Base-by-base conservation (phyloP, 2,888 invertebrate genomes). In the Hydroisotoma schaefferi region DNA sequence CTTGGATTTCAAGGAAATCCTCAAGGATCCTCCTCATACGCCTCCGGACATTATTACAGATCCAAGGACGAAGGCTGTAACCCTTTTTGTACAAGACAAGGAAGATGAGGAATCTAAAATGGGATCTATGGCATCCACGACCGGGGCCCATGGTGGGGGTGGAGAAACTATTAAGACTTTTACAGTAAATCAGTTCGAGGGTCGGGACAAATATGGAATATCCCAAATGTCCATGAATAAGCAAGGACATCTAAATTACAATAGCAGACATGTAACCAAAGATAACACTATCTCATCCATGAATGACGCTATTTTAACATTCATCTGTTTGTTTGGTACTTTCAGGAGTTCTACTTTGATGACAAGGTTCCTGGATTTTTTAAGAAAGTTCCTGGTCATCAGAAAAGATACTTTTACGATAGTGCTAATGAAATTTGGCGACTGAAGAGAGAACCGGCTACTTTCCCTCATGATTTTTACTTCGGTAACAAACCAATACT, bases 21-120 rank as follows among this genome's bases (percentile, higher is more conserved):
- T 57, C 10, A 55, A 56, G 54, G 66, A 63, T 46, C 65, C 66
- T 5, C 66, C 66, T 12, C 62, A 63, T 23, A 63, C 66, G n/a
- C 62, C 66, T 1, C 63, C 63, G 2, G 58, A 63, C 43, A 54
- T 61, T n/a, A n/a, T 58, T 10, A 28, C 57, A 8, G 62, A 58
- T 28, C 58, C 48, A 23, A 54, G 57, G 27, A 33, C 49, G 10
- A 53, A 61, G 48, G 61, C 57, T 15, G 57, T 61, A 2, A 57
- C 61, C n/a, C 26, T 56, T 18, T 61, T 52, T 47, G 47, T 57
- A 12, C 33, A 38, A 18, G 25, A 48, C 4, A 20, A 8, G 15
- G 20, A 4, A 12, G 51, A 40, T 40, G 40, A 33, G 33, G 33
- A 33, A 33, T 33, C 20, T 8, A 40, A 40, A 5, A 40, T 20